Base-by-base conservation (phyloP, 2,888 invertebrate species). In the Xestobium rufovillosum region DNA sequence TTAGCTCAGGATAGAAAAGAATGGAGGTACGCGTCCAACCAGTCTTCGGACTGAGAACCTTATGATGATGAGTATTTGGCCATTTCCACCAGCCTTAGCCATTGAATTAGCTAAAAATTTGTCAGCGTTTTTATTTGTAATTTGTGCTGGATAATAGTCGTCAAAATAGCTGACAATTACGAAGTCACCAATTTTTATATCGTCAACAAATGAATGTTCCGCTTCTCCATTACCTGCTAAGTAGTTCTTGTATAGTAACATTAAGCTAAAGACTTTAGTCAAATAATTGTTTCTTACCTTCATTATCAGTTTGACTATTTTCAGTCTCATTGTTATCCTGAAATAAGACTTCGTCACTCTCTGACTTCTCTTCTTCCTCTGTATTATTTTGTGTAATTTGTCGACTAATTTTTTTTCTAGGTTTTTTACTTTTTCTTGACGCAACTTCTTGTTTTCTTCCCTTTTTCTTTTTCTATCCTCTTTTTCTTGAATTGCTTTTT, bases 401-500 rank as follows among this genome's bases (percentile, higher is more conserved):
- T n/a, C 23, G 6, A 19, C 6, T 19, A 19, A 6, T 19, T 19
- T 19, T 19, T 19, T 19, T n/a, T n/a, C n/a, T n/a, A n/a, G n/a
- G n/a, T 19, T 19, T 19, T 19, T 19, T 19, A 19, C n/a, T 19
- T 19, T 19, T 19, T 19, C 23, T 14, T 37, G 36, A 14, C 14
- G 23, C 17, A 12, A 26, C n/a, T 32, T 29, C 23, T 31, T 30
- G 13, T 35, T 36, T 37, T 36, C 39, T 35, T 40, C 36, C 38
- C 41, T 25, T 41, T 37, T 40, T 29, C 31, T 43, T 26, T 41
- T 31, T 33, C 34, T 40, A 15, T 36, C 26, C 23, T 34, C 41
- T 45, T 40, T 41, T 41, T 40, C 39, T 43, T 38, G 28, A 33
- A 31, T 30, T 15, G 31, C 14, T 38, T 42, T 48, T 40, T 49